Percentiles rank a stretch among this genome's conserved stretches.
Evolutionary conservation across 1,140 invertebrate genomes (phyloP).

Genomic region (Physella acuta): DNA sequence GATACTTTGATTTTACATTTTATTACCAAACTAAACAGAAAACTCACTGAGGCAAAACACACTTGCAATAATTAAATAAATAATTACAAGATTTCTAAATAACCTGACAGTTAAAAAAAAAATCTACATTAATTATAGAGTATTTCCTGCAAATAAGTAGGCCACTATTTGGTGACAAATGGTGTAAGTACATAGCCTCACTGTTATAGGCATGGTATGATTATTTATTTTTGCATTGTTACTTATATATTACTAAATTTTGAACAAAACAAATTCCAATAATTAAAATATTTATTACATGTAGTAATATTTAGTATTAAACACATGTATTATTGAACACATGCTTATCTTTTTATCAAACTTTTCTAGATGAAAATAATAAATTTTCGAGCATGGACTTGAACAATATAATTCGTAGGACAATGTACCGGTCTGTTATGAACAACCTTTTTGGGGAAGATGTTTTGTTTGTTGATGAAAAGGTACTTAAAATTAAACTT

Average conservation of each 20-base stretch:
- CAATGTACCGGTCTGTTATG: conserved; percentile 47
- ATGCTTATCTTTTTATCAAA: conserved; percentile 9
- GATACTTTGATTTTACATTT: too few relatives aligned
- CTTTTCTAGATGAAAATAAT: conserved; percentile 30
- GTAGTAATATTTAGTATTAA: background rate
- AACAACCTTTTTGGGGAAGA: conserved; percentile 48
- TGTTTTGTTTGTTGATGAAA: conserved; percentile 26
- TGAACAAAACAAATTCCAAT: background rate
- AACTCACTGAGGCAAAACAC: too few relatives aligned
- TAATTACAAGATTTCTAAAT: too few relatives aligned
- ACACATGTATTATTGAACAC: background rate
- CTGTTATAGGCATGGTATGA: background rate
- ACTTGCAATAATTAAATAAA: too few relatives aligned
- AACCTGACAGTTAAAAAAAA: too few relatives aligned
- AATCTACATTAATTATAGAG: too few relatives aligned
- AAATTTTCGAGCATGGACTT: conserved; percentile 29
- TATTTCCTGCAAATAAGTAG: too few relatives aligned
- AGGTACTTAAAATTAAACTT: too few relatives aligned
- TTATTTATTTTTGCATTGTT: background rate
- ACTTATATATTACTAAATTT: background rate
- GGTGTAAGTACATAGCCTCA: too few relatives aligned
- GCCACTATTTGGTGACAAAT: too few relatives aligned
- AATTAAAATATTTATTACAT: background rate
- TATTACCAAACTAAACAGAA: too few relatives aligned
- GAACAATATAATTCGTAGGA: conserved; percentile 30